Evolutionary conservation across 1,140 invertebrate genomes (phyloP), one percentile per base, ranked within the genome.

Genomic region (Globodera ellingtonae): DNA sequence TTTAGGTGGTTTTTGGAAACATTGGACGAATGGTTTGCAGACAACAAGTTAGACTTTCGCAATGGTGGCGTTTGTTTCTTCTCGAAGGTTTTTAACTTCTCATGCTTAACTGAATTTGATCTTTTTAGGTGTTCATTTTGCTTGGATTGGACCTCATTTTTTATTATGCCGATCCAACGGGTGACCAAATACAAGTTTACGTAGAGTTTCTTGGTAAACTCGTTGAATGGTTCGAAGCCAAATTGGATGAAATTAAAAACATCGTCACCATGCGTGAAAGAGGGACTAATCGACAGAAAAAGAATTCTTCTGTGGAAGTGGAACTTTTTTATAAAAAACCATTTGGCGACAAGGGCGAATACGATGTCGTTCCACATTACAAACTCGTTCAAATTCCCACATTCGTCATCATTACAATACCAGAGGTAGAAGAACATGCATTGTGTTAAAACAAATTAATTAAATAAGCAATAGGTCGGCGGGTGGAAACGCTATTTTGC

Each of bases 1-100:
- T 66, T 77, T 71, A 75, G 48, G n/a, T 52, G 47, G 59, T 80
- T 80, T 67, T 80, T 67, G 46, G 70, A 66, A n/a, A 69, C 52
- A 35, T 77, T 79, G 52, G 79, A 67, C 44, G 24, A 65, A 18
- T 75, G 73, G 73, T 75, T 56, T 56, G 46, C 5, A 8, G 73
- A 75, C 8, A n/a, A 62, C 5, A 6, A 62, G 18, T 62, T 62
- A 18, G 18, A 10, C 18, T 15, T 62, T 18, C 13, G 13, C 3
- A 46, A 21, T 65, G 65, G 65, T 21, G 65, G 65, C 47, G 65
- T 56, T 75, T 75, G 50, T 75, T 44, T 75, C 44, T 75, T n/a
- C 44, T 44, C 46, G 52, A 75, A 75, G 48, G 73, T 18, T 62
- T 35, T 35, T 13, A 7, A 59, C 0, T 2, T 2, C 9, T 24